A percentile compares a stretch with the other conserved stretches of the same genome.
Evolutionary conservation across 1,140 invertebrate genomes (phyloP).

Genomic region (Akabosia matsudoensis): DNA sequence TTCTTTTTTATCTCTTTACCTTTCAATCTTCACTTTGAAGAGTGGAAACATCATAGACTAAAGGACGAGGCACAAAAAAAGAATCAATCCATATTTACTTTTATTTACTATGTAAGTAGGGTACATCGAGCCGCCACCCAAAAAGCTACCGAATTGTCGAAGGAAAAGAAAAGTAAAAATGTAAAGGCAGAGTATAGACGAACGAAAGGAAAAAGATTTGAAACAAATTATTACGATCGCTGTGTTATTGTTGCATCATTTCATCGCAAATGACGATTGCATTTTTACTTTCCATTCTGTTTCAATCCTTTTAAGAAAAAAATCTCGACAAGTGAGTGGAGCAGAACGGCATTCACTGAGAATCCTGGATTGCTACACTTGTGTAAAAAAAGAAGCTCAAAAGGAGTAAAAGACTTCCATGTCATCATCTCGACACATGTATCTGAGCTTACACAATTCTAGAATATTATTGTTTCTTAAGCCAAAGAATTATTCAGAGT

Average conservation of each 20-base stretch:
- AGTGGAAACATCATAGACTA: background rate
- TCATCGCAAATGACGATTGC: slow-evolving; percentile 46
- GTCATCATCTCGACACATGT: too few relatives aligned
- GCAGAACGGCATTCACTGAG: too few relatives aligned
- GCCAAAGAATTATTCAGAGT: background rate
- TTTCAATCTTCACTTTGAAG: background rate
- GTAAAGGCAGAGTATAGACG: background rate
- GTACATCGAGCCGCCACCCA: slow-evolving; percentile 5
- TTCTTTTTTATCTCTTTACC: background rate
- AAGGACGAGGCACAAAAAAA: background rate
- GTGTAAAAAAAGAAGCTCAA: too few relatives aligned
- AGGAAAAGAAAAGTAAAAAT: background rate
- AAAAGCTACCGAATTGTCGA: background rate
- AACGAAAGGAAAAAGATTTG: slow-evolving; percentile 35
- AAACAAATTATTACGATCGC: slow-evolving; percentile 46
- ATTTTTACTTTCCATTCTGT: slow-evolving; percentile 42
- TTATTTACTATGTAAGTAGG: background rate
- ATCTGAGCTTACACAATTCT: too few relatives aligned
- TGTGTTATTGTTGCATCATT: background rate
- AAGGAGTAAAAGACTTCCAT: too few relatives aligned
- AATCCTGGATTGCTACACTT: too few relatives aligned
- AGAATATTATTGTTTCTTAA: background rate
- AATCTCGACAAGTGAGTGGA: background rate
- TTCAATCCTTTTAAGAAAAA: background rate
- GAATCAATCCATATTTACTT: background rate